Evolutionary conservation across 64 coral and sea anemone genomes (phyloP).

Genomic region (Cladopsammia gracilis): DNA sequence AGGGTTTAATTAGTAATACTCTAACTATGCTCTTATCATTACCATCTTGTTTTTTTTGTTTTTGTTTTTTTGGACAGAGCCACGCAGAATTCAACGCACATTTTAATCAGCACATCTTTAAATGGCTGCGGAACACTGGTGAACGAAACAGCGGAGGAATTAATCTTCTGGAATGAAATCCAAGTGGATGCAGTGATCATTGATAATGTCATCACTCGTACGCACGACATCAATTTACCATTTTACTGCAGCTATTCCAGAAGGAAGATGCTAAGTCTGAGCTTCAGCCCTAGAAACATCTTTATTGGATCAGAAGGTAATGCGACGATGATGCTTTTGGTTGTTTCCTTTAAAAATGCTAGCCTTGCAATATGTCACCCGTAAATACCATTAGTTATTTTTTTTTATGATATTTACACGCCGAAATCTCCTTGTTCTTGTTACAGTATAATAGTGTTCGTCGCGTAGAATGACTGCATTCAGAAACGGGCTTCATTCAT

Average conservation of each 20-base stretch:
- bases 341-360: background rate
- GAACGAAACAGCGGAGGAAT: conserved; percentile 59
- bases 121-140: conserved; percentile 72
- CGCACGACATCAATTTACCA: conserved; percentile 56
- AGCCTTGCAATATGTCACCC: too few relatives aligned
- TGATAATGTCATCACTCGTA: conserved; percentile 55
- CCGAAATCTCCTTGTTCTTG: too few relatives aligned
- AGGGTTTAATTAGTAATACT: too few relatives aligned
- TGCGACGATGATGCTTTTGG: background rate
- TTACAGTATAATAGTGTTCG: too few relatives aligned
- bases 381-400: too few relatives aligned
- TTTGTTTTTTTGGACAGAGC: background rate
- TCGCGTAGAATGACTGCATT: too few relatives aligned
- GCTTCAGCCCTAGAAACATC: background rate
- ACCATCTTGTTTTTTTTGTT: background rate
- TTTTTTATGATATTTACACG: too few relatives aligned
- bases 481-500: too few relatives aligned
- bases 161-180: conserved; percentile 72
- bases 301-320: background rate
- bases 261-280: background rate
- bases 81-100: conserved; percentile 53
- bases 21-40: too few relatives aligned
- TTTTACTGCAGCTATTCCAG: conserved; percentile 79
- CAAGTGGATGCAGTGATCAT: conserved; percentile 25
- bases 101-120: conserved; percentile 50